Percentiles rank a stretch among this genome's conserved stretches.
phyloP scores from a whole-genome alignment of 2,888 invertebrate genomes.

The Hartigia nigra region DNA sequence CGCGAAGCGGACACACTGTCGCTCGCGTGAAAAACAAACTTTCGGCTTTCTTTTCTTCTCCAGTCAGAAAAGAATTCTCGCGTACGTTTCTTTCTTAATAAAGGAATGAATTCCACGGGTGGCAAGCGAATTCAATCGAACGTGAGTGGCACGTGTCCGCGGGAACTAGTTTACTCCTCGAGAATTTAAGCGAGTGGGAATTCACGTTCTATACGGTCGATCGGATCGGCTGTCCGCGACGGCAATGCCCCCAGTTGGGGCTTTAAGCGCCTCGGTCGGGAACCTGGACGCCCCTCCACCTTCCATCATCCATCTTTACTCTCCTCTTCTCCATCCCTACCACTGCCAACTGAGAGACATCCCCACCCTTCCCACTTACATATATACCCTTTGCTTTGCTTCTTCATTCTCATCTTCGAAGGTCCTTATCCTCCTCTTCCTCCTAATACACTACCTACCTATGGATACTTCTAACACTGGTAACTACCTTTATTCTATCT shows the following conservation, averaged over 20 bases:
- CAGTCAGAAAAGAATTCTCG: neutral
- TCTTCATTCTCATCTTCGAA: neutral
- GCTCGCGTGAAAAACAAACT: neutral
- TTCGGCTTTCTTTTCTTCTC: neutral
- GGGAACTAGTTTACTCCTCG: neutral
- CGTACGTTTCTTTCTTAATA: neutral
- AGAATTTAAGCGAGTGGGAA: neutral
- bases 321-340: slow-evolving; percentile 34
- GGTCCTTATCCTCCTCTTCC: neutral
- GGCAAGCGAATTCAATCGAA: neutral
- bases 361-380: slow-evolving; percentile 1
- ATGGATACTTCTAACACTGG: neutral
- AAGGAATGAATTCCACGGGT: neutral
- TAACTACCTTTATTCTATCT: neutral
- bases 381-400: neutral
- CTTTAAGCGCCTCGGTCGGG: slow-evolving; percentile 53
- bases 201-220: slow-evolving; percentile 26
- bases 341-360: slow-evolving; percentile 15
- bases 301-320: neutral
- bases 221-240: slow-evolving; percentile 54
- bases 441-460: neutral
- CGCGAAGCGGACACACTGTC: neutral
- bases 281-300: slow-evolving; percentile 45
- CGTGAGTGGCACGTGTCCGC: neutral
- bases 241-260: slow-evolving; percentile 59